Conservation (phyloP, 2,797 vertebrate genomes). For the Trachops cirrhosus region DNA sequence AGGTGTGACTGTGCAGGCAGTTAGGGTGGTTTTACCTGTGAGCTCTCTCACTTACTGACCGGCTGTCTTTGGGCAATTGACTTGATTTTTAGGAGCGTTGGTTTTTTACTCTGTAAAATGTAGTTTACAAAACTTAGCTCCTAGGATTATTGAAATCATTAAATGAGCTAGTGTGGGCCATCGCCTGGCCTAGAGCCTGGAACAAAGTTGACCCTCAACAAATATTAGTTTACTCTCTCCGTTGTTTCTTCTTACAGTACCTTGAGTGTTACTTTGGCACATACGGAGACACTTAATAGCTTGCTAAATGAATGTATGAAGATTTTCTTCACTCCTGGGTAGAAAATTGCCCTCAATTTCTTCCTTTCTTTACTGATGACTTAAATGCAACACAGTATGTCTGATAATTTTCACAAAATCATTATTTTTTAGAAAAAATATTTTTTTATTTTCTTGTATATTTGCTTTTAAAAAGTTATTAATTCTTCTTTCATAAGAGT, state of each 20-base stretch:
- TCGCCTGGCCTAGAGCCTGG: not conserved
- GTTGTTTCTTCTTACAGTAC: not conserved
- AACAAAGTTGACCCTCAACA: not conserved
- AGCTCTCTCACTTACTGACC: not conserved
- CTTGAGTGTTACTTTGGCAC: not conserved
- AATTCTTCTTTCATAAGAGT: not conserved
- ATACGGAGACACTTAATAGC: not conserved
- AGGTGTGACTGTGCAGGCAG: not conserved
- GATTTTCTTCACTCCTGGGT: not conserved
- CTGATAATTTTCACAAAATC: not conserved
- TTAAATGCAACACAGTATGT: not conserved
- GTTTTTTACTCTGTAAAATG: not conserved
- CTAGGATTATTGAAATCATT: not conserved
- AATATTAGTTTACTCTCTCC: not conserved
- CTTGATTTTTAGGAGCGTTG: not conserved
- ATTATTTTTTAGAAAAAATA: slow-evolving; percentile 47
- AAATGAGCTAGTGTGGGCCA: not conserved
- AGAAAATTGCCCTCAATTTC: not conserved
- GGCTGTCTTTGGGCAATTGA: not conserved
- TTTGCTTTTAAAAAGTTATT: slow-evolving; percentile 50
- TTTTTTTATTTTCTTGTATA: slow-evolving; percentile 27
- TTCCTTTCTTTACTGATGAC: not conserved
- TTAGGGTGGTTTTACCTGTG: not conserved
- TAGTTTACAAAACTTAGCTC: not conserved
- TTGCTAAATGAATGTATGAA: not conserved